Evolutionary conservation across 2,888 invertebrate genomes (phyloP), one percentile per base, ranked within the genome.

Genomic region (Tolmerus cingulatus): DNA sequence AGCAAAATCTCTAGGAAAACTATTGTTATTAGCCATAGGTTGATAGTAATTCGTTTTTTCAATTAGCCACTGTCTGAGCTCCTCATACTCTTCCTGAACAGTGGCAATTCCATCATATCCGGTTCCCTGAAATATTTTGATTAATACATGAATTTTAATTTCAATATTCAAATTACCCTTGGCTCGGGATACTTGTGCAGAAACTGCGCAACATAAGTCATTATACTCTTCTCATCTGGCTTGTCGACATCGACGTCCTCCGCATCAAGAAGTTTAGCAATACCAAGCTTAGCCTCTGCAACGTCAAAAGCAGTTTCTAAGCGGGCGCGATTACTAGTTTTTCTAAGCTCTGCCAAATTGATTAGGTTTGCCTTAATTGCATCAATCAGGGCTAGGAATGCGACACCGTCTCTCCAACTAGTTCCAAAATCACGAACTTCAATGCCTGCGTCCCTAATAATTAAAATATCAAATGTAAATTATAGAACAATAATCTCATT

Each of bases 141-240:
- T 81, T 19, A 74, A 55, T 34, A 76, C 1, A 37, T 9, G 4
- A 37, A 19, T 34, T 37, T 34, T 76, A 37, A 76, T 19, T 51
- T 34, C 12, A 57, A 51, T 27, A 40, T 37, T 19, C 7, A 14
- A 89, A 90, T 91, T 89, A 95, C 95, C 93, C 95, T 96, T 84
- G 97, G 97, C 93, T 97, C 97, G 78, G 97, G 97, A 93, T 97
- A 97, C 93, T 98, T 98, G 92, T 98, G 98, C 91, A 99, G 94
- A 93, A 99, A 99, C 94, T 99, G 98, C 66, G 99, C 98, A 89
- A 99, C 98, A 92, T 99, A 99, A 43, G 99, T 99, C 98, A 99
- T 99, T 90, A 99, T 97, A 89, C 98, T 98, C 93, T 97, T 97
- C 92, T 99, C 99, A 92, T 99, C 99, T 5, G 99, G 99, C 92